Evolutionary conservation across 2,797 vertebrate genomes (phyloP).

Genomic region (Morelia viridis): DNA sequence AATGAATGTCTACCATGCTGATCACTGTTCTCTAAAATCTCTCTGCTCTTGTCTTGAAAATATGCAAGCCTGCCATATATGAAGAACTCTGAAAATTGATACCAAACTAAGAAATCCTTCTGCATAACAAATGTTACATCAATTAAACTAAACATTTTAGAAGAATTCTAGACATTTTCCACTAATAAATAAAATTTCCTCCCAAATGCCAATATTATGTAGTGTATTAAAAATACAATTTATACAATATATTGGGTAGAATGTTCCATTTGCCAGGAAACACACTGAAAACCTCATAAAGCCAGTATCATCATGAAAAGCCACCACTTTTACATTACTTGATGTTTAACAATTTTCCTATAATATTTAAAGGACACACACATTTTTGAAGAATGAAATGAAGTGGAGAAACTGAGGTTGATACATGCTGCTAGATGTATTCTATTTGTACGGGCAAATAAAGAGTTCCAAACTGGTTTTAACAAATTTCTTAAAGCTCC

Average conservation of each 20-base stretch:
- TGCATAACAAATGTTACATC: slow-evolving; percentile 5
- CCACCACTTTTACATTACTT: background rate
- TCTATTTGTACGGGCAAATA: background rate
- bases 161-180: background rate
- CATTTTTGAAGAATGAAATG: background rate
- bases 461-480: background rate
- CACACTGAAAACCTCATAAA: background rate
- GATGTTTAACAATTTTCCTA: background rate
- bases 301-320: background rate
- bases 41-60: slow-evolving; percentile 19
- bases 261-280: background rate
- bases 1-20: background rate
- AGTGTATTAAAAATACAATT: background rate
- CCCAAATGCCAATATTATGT: background rate
- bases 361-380: background rate
- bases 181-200: background rate
- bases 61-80: background rate
- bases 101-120: slow-evolving; percentile 14
- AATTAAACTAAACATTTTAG: slow-evolving; percentile 15
- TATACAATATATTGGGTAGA: background rate
- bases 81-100: slow-evolving; percentile 13
- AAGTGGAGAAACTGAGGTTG: background rate
- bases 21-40: background rate
- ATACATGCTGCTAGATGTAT: background rate
- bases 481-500: background rate